These are phyloP conservation scores for Xiphorhynchus erythropygius DNA, from an alignment of 2,797 vertebrate genomes.

Conservation along the genomic window DNA sequence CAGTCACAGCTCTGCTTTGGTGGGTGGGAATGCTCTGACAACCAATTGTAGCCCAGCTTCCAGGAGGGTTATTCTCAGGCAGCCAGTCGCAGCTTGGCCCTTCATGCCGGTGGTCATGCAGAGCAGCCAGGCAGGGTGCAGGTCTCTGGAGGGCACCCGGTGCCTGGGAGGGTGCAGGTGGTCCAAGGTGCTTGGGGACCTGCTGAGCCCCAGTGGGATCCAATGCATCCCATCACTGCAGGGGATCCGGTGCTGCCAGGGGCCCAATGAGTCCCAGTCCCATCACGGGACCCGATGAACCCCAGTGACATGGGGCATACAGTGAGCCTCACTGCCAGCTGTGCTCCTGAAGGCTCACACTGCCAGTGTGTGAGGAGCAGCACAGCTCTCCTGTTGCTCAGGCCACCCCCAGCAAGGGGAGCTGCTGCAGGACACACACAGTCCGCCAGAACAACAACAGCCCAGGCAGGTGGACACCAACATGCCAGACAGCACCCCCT, in stretches of 20 bases:
- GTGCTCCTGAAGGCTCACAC: background rate
- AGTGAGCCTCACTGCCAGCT: background rate
- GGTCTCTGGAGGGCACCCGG: background rate
- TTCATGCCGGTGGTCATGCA: background rate
- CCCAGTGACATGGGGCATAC: background rate
- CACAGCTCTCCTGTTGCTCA: background rate
- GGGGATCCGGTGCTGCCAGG: accelerated
- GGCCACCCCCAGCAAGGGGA: background rate
- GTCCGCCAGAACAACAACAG: background rate
- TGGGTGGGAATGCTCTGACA: background rate
- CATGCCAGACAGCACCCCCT: accelerated
- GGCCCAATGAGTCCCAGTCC: background rate
- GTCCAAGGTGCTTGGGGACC: background rate
- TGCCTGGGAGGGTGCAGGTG: background rate
- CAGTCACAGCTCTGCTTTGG: slow-evolving; percentile 32
- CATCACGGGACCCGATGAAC: accelerated
- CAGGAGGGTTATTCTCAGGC: background rate
- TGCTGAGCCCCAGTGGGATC: background rate
- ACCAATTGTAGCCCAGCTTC: background rate
- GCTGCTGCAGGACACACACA: accelerated
- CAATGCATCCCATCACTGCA: background rate
- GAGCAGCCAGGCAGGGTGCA: background rate
- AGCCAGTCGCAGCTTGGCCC: background rate
- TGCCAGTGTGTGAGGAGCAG: accelerated
- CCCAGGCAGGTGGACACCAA: background rate